Evolutionary conservation across 2,113 vertebrate species (phyloP).

Genomic region (Amphiprion ocellaris): DNA sequence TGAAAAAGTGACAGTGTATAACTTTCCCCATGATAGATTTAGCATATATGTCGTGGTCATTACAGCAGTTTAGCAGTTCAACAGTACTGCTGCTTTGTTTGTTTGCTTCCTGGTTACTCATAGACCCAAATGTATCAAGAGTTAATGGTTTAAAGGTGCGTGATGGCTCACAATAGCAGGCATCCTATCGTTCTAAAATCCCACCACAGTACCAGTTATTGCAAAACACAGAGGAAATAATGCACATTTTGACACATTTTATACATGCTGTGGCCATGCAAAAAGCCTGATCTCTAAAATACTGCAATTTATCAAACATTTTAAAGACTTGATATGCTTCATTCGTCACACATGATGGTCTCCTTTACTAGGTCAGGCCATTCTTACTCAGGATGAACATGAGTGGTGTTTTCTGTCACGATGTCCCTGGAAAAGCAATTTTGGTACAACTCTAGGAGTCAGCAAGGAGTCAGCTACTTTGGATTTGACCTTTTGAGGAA

Average conservation of each 20-base stretch:
- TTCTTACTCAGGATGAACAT: neutral
- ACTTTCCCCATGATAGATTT: constrained; percentile 1
- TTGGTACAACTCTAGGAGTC: constrained; percentile 13
- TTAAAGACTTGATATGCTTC: neutral
- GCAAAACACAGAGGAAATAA: neutral
- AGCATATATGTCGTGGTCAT: neutral
- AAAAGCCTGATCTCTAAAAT: neutral
- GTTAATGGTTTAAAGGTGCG: too few relatives aligned
- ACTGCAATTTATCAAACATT: too few relatives aligned
- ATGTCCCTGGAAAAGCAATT: constrained; percentile 52
- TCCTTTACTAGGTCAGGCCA: neutral
- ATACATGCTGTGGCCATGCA: neutral
- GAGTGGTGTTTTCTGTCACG: neutral
- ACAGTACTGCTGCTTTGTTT: constrained; percentile 18
- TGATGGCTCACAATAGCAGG: too few relatives aligned
- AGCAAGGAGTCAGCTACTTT: constrained; percentile 25
- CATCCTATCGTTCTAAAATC: too few relatives aligned
- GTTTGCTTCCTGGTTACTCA: constrained; percentile 47
- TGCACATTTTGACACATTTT: neutral
- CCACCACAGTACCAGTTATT: too few relatives aligned
- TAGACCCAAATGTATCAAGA: neutral
- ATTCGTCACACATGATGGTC: neutral
- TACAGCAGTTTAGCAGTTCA: constrained; percentile 13
- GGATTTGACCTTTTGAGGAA: constrained; percentile 41
- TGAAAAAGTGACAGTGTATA: constrained; percentile 28